phyloP scores from a whole-genome alignment of 2,797 vertebrate genomes.

The Caiman crocodilus region DNA sequence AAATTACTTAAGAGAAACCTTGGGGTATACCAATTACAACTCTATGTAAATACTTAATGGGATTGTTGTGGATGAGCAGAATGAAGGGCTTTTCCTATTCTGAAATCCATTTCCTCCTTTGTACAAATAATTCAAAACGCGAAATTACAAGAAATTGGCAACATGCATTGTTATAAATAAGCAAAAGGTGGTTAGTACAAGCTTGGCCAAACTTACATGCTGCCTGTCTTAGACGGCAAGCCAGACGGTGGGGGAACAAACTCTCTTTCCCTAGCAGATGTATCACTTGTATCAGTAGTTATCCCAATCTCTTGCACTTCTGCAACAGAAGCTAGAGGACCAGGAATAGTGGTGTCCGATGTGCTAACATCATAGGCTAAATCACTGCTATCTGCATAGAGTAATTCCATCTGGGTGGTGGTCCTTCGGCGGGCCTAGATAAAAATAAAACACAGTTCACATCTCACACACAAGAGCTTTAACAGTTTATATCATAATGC shows the following conservation, averaged over 20 bases:
- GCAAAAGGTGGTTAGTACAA: constrained; percentile 77
- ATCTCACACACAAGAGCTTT: neutral
- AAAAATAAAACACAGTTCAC: constrained; percentile 45
- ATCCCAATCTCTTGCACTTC: constrained; percentile 84
- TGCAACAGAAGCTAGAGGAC: constrained; percentile 78
- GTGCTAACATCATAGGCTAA: constrained; percentile 82
- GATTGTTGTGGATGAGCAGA: neutral
- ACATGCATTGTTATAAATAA: constrained; percentile 73
- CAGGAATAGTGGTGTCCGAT: constrained; percentile 83
- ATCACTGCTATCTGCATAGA: constrained; percentile 92
- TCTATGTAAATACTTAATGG: neutral
- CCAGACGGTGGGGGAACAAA: constrained; percentile 82
- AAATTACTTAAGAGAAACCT: constrained; percentile 4
- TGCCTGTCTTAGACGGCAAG: constrained; percentile 86
- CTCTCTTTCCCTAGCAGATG: constrained; percentile 85
- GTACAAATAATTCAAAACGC: constrained; percentile 38
- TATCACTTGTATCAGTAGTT: constrained; percentile 80
- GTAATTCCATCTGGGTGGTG: constrained; percentile 96
- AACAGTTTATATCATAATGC: accelerated
- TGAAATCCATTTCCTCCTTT: constrained; percentile 7
- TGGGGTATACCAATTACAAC: neutral
- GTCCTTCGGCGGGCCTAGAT: constrained; percentile 93
- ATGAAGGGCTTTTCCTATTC: constrained; percentile 27
- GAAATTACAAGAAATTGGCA: constrained; percentile 60
- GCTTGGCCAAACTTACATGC: constrained; percentile 90